Conservation (phyloP, 2,888 invertebrate species). For the Heliconius sara region DNA sequence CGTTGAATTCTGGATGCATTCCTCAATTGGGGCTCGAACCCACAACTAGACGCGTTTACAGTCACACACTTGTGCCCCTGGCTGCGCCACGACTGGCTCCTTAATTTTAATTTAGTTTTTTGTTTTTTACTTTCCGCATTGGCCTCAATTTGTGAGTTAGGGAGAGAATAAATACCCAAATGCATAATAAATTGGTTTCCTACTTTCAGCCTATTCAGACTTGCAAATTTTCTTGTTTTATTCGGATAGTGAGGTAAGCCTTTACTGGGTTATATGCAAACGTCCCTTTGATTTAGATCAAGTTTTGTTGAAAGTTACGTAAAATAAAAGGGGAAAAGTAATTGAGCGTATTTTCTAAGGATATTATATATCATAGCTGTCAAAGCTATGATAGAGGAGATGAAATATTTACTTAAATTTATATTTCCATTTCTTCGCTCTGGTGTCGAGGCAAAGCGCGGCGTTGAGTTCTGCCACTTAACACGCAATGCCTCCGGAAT, state of each 20-base stretch:
- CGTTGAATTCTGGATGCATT: too few relatives aligned
- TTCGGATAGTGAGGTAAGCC: background rate
- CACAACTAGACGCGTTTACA: too few relatives aligned
- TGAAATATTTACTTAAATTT: too few relatives aligned
- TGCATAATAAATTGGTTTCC: background rate
- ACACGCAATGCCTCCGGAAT: too few relatives aligned
- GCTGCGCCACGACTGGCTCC: too few relatives aligned
- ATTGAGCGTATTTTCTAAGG: background rate
- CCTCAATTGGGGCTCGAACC: too few relatives aligned
- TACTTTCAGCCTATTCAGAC: background rate
- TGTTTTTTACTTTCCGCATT: background rate
- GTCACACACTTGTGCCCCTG: too few relatives aligned
- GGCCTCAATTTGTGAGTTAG: too few relatives aligned
- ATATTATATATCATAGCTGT: background rate
- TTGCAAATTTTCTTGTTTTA: constrained; percentile 1
- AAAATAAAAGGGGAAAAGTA: background rate
- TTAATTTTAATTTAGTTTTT: background rate
- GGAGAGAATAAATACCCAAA: background rate
- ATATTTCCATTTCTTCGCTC: too few relatives aligned
- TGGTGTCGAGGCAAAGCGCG: too few relatives aligned
- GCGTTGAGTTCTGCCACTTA: too few relatives aligned
- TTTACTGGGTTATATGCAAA: background rate
- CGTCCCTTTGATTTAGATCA: background rate
- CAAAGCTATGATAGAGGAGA: too few relatives aligned
- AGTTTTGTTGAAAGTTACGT: background rate